A percentile compares a stretch with the other conserved stretches of the same genome.
Conservation (phyloP, 2,888 invertebrate species). For the Drosophila helvetica region DNA sequence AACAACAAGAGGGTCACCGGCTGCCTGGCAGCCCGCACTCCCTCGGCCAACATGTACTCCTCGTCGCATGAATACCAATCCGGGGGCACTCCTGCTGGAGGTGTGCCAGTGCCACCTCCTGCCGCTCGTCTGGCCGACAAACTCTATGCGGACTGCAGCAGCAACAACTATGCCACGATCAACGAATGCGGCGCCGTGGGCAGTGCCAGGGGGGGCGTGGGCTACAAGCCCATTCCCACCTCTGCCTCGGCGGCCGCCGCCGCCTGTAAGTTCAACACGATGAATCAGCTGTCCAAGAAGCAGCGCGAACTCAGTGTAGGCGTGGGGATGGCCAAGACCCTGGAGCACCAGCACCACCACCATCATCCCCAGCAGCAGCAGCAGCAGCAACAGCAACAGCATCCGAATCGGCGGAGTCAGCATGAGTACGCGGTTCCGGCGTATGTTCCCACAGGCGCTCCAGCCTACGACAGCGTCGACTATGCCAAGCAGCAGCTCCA, state of each 20-base stretch:
- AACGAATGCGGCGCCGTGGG: constrained; percentile 79
- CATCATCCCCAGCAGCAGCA: constrained; percentile 30
- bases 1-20: constrained; percentile 77
- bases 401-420: constrained; percentile 77
- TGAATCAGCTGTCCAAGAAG: constrained; percentile 80
- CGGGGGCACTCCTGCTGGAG: constrained; percentile 16
- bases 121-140: constrained; percentile 69
- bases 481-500: constrained; percentile 73
- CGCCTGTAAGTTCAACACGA: constrained; percentile 82
- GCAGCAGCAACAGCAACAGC: constrained; percentile 77
- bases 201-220: constrained; percentile 48
- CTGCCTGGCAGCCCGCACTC: constrained; percentile 79
- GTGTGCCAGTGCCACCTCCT: constrained; percentile 37
- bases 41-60: constrained; percentile 90
- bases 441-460: constrained; percentile 67
- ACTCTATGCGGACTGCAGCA: constrained; percentile 79
- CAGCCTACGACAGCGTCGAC: constrained; percentile 79
- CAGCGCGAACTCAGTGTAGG: constrained; percentile 61
- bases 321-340: constrained; percentile 72
- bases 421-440: constrained; percentile 84
- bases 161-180: constrained; percentile 83
- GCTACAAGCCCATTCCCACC: constrained; percentile 81
- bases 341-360: constrained; percentile 80
- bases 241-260: constrained; percentile 76
- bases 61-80: constrained; percentile 84